Evolutionary conservation across 2,797 vertebrate genomes (phyloP).

Genomic region (Arctocebus calabarensis): DNA sequence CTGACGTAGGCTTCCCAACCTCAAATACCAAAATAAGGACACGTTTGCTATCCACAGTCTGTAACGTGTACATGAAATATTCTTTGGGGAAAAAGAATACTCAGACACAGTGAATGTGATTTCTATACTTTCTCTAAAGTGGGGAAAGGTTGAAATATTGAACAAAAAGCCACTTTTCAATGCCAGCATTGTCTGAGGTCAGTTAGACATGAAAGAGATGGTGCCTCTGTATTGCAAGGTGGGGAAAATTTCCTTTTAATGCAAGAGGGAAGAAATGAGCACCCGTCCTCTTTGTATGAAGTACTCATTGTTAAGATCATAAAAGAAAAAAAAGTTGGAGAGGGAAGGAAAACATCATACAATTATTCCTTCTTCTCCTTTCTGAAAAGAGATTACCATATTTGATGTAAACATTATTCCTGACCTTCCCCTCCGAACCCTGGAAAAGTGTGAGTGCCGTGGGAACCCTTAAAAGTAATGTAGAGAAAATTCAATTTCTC

Average conservation of each 20-base stretch:
- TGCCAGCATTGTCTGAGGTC: background rate
- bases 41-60: background rate
- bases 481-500: constrained; percentile 74
- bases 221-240: background rate
- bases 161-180: background rate
- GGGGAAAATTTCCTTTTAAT: background rate
- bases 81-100: background rate
- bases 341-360: background rate
- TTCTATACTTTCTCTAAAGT: background rate
- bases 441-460: constrained; percentile 60
- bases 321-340: background rate
- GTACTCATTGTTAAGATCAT: background rate
- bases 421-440: background rate
- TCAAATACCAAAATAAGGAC: background rate
- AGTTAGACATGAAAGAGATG: background rate
- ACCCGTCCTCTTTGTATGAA: background rate
- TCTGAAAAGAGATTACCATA: background rate
- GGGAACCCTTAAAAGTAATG: constrained; percentile 68
- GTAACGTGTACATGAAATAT: background rate
- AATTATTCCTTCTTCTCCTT: background rate
- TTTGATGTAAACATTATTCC: constrained; percentile 35
- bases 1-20: constrained; percentile 3
- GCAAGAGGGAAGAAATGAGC: background rate
- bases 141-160: background rate
- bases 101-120: background rate